Evolutionary conservation across 2,797 vertebrate genomes (phyloP).

Genomic region (Thamnophis elegans): DNA sequence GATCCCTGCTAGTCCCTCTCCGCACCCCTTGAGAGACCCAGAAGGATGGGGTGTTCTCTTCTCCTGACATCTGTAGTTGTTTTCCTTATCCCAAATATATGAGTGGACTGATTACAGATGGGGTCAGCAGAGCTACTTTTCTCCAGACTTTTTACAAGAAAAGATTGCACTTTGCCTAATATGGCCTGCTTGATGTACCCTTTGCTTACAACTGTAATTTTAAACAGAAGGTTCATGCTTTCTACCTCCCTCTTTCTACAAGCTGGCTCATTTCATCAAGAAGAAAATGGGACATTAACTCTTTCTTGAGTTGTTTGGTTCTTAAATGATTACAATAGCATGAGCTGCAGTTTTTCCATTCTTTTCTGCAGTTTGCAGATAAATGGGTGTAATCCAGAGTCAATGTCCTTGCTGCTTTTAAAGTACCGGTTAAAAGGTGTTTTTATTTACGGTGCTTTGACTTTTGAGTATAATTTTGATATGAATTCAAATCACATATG

Average conservation of each 20-base stretch:
- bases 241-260: constrained; percentile 46
- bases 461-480: neutral
- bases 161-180: constrained; percentile 73
- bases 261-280: constrained; percentile 51
- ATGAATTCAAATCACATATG: neutral
- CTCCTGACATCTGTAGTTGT: constrained; percentile 59
- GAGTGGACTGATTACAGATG: constrained; percentile 39
- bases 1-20: neutral
- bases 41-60: neutral
- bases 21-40: neutral
- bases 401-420: neutral
- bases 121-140: constrained; percentile 63
- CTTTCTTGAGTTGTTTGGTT: neutral
- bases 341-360: neutral
- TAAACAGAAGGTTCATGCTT: constrained; percentile 64
- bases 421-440: neutral
- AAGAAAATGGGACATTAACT: constrained; percentile 38
- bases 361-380: too few species aligned
- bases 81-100: constrained; percentile 59
- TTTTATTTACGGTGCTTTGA: neutral
- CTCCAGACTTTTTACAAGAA: constrained; percentile 73
- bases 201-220: constrained; percentile 69
- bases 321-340: neutral
- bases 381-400: neutral
- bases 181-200: constrained; percentile 66